Evolutionary conservation across 2,797 vertebrate species (phyloP).

Genomic region (Spatula versicolor): DNA sequence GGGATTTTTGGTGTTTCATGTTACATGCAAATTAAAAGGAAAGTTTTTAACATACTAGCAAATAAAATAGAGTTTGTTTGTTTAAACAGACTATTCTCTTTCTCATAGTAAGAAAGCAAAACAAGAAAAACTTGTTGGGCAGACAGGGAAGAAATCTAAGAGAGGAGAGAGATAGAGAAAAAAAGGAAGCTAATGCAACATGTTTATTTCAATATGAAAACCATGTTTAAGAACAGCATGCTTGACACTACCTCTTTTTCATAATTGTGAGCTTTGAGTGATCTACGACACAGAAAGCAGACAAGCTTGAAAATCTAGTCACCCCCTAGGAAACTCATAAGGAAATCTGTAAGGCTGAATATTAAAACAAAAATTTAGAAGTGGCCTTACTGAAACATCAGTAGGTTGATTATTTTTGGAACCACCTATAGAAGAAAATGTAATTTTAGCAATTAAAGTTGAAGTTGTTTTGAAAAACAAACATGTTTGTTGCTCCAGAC

Average conservation of each 20-base stretch:
- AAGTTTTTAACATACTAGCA: neutral
- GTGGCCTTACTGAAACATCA: neutral
- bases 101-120: neutral
- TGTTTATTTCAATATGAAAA: neutral
- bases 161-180: neutral
- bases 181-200: neutral
- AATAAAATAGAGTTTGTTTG: neutral
- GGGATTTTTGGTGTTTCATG: neutral
- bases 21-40: neutral
- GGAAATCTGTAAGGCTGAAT: neutral
- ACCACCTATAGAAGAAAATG: neutral
- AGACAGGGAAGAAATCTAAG: neutral
- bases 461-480: slow-evolving; percentile 4
- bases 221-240: neutral
- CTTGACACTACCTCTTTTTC: neutral
- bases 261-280: neutral
- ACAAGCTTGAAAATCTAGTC: neutral
- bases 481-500: neutral
- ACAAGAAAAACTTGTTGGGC: neutral
- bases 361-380: neutral
- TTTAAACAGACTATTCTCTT: neutral
- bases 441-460: neutral
- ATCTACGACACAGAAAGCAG: neutral
- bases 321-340: neutral
- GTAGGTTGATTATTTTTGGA: neutral